phyloP scores from a whole-genome alignment of 2,797 vertebrate genomes.

The Erethizon dorsatum region DNA sequence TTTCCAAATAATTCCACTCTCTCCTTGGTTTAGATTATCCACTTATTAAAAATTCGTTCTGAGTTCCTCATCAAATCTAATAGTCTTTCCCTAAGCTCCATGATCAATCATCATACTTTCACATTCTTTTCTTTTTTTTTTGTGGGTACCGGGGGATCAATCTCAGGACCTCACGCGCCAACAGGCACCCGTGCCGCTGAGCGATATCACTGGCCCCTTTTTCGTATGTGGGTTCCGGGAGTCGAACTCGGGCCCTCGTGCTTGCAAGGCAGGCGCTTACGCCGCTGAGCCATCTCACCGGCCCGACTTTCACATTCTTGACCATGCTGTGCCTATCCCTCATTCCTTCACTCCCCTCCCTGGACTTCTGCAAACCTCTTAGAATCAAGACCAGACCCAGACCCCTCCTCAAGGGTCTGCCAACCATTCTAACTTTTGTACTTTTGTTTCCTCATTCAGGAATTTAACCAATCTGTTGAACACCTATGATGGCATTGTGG shows the following conservation, averaged over 20 bases:
- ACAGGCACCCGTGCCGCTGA: too few relatives aligned
- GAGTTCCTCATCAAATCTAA: neutral
- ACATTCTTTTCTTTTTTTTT: neutral
- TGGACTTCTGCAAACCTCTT: conserved; percentile 1
- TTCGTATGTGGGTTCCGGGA: too few relatives aligned
- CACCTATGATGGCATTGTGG: neutral
- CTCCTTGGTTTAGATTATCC: neutral
- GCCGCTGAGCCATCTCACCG: too few relatives aligned
- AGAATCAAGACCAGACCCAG: neutral
- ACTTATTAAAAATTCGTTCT: neutral
- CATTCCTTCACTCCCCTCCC: neutral
- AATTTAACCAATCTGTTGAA: neutral
- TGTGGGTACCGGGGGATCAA: too few relatives aligned
- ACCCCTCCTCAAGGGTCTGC: neutral
- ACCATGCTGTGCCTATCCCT: neutral
- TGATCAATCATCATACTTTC: neutral
- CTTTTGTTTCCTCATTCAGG: neutral
- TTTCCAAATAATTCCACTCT: neutral
- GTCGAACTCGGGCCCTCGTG: too few relatives aligned
- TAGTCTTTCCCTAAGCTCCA: neutral
- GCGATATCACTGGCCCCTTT: too few relatives aligned
- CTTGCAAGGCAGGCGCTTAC: too few relatives aligned
- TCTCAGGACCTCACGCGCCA: too few relatives aligned
- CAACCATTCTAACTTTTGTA: neutral
- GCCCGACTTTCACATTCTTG: neutral